Evolutionary conservation across 2,113 vertebrate genomes (phyloP).

Genomic region (Phoenicopterus ruber): DNA sequence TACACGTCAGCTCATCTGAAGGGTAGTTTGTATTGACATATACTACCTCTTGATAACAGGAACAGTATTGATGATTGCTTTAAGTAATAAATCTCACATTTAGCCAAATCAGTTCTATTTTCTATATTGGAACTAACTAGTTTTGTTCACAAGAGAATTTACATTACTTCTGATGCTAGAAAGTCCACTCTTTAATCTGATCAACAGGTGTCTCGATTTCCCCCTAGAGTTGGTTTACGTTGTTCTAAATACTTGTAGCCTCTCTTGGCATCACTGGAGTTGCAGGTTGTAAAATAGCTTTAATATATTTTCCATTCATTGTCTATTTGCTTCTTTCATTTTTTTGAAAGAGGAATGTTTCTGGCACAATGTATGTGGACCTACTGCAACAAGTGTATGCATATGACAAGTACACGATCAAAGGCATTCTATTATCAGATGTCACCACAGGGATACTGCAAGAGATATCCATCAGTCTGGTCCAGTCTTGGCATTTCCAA

Average conservation of each 20-base stretch:
- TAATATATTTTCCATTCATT: not conserved
- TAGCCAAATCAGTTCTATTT: not conserved
- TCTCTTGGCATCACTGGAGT: not conserved
- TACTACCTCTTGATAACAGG: not conserved
- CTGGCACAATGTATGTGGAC: not conserved
- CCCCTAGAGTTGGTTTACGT: not conserved
- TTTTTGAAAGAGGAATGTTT: not conserved
- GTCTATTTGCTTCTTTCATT: not conserved
- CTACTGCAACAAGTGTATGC: not conserved
- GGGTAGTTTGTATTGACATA: not conserved
- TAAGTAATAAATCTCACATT: not conserved
- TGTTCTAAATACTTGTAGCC: not conserved
- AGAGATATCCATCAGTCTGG: not conserved
- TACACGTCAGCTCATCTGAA: not conserved
- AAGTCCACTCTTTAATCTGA: not conserved
- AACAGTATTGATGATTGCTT: not conserved
- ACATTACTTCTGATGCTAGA: not conserved
- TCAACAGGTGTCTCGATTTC: not conserved
- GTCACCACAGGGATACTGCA: not conserved
- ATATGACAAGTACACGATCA: not conserved
- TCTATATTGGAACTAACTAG: not conserved
- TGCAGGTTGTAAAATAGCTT: not conserved
- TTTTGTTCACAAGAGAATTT: not conserved
- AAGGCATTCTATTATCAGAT: not conserved
- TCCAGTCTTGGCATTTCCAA: not conserved